phyloP scores from a whole-genome alignment of 2,888 invertebrate genomes.

The Agonopterix heracliana region DNA sequence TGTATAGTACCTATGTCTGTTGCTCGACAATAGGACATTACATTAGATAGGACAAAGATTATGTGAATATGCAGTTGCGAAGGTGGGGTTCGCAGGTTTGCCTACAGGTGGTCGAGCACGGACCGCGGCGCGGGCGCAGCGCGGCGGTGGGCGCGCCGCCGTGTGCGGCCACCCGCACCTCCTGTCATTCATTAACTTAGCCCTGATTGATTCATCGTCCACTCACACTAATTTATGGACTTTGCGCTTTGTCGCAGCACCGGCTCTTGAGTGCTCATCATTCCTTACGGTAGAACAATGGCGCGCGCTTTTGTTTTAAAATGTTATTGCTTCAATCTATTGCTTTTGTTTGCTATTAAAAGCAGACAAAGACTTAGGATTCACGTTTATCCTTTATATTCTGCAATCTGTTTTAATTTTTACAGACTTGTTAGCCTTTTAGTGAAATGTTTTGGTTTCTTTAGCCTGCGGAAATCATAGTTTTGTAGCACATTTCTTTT shows the following conservation, averaged over 20 bases:
- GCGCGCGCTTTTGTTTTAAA: constrained; percentile 40
- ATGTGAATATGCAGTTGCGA: background rate
- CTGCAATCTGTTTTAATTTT: no score
- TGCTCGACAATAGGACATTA: no score
- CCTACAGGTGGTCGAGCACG: constrained; percentile 24
- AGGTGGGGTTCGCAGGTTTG: background rate
- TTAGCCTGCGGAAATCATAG: no score
- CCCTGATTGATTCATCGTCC: constrained; percentile 69
- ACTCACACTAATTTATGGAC: constrained; percentile 59
- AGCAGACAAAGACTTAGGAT: constrained; percentile 5
- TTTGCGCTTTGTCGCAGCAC: constrained; percentile 50
- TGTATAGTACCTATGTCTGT: no score
- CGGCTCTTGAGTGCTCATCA: constrained; percentile 29
- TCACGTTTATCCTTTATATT: no score
- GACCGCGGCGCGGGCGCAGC: background rate
- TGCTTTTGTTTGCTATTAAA: constrained; percentile 28
- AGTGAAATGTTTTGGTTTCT: no score
- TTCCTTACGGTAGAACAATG: constrained; percentile 46
- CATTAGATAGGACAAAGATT: no score
- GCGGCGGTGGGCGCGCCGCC: constrained; percentile 40
- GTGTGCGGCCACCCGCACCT: constrained; percentile 50
- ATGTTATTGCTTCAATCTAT: constrained; percentile 33
- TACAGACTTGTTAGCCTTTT: no score
- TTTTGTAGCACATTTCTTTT: no score
- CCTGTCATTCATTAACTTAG: constrained; percentile 45